These are phyloP conservation scores for Asbolus verrucosus DNA, from an alignment of 1,140 invertebrate species.

Conservation along the genomic window DNA sequence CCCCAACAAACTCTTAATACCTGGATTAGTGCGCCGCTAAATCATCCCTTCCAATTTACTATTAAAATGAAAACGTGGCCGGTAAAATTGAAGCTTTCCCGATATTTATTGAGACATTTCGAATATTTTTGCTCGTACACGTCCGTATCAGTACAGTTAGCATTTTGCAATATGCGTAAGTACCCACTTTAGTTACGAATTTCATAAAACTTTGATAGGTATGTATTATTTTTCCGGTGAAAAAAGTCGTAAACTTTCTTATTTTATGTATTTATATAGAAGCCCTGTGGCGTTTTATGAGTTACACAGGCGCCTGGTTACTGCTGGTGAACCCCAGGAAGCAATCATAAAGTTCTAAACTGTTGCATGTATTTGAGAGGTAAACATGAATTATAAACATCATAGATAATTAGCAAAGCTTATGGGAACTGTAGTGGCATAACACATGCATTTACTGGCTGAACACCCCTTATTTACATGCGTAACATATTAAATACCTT, in stretches of 20 bases:
- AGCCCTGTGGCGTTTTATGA: conserved; percentile 38
- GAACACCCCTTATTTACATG: conserved; percentile 35
- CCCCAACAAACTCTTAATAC: conserved; percentile 4
- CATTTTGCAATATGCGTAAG: conserved; percentile 34
- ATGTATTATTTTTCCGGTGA: conserved; percentile 37
- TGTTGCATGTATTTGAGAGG: conserved; percentile 44
- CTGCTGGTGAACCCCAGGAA: conserved; percentile 36
- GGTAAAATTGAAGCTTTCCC: conserved; percentile 3
- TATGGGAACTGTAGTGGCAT: conserved; percentile 12
- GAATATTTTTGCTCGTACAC: not conserved
- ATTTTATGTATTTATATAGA: conserved; percentile 38
- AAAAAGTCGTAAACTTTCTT: conserved; percentile 29
- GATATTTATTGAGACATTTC: conserved; percentile 2
- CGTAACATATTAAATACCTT: conserved; percentile 35
- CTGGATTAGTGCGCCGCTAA: conserved; percentile 19
- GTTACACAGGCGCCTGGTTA: conserved; percentile 29
- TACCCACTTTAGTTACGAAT: conserved; percentile 10
- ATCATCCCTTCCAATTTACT: conserved; percentile 14
- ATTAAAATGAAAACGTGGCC: conserved; percentile 18
- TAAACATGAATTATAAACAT: conserved; percentile 44
- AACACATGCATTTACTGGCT: conserved; percentile 12
- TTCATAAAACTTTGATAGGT: conserved; percentile 38
- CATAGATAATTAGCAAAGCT: conserved; percentile 42
- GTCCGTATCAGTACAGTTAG: conserved; percentile 4
- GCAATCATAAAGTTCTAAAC: conserved; percentile 44